A percentile compares a stretch with the other conserved stretches of the same genome.
phyloP scores from a whole-genome alignment of 1,140 invertebrate species.

The Chlorops oryzae region DNA sequence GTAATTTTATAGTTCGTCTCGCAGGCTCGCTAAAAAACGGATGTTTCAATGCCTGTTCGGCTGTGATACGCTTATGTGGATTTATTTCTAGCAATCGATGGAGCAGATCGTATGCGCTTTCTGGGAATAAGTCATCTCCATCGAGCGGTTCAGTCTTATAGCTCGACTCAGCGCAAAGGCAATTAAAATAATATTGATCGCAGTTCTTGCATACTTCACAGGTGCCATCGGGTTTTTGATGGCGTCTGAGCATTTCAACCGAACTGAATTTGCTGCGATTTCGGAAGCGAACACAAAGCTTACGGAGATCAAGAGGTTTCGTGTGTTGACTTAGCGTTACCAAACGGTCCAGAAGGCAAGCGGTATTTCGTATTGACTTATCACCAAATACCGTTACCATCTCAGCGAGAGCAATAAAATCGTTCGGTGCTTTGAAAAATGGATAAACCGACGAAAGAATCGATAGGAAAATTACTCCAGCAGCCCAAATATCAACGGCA shows the following conservation, averaged over 20 bases:
- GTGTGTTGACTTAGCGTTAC: constrained; percentile 53
- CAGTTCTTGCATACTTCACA: constrained; percentile 43
- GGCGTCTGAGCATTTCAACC: constrained; percentile 23
- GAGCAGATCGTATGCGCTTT: constrained; percentile 90
- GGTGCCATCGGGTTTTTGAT: constrained; percentile 26
- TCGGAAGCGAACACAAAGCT: constrained; percentile 50
- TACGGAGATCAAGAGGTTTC: constrained; percentile 51
- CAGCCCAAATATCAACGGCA: constrained; percentile 86
- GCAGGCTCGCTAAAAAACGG: constrained; percentile 69
- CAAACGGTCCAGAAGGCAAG: constrained; percentile 57
- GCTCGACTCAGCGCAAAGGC: constrained; percentile 32
- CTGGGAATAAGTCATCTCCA: constrained; percentile 36
- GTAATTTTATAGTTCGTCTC: too few relatives aligned
- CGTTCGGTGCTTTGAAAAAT: constrained; percentile 77
- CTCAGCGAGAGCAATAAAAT: constrained; percentile 74
- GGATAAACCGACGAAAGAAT: constrained; percentile 74
- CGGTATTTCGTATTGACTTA: constrained; percentile 60
- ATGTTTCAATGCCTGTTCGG: constrained; percentile 95
- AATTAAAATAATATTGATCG: constrained; percentile 44
- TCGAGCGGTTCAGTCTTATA: constrained; percentile 35
- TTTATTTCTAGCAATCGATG: constrained; percentile 99
- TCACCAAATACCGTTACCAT: constrained; percentile 76
- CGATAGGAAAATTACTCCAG: constrained; percentile 77
- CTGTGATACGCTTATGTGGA: constrained; percentile 96
- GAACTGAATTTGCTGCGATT: constrained; percentile 35